Base-by-base conservation (phyloP, 2,888 invertebrate species). In the Dioctria rufipes region DNA sequence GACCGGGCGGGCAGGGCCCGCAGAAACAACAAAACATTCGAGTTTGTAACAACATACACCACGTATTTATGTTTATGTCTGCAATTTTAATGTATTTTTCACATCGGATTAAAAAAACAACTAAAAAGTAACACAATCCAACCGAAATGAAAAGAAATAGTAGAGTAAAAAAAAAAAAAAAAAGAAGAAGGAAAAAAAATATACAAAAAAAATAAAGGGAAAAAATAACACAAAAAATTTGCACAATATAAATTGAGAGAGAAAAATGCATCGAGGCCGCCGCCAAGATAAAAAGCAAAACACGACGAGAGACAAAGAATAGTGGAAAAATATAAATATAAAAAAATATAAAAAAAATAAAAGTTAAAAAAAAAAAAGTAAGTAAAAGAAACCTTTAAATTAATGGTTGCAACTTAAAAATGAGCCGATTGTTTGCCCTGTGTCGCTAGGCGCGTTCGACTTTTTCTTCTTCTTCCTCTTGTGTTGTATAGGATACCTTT, bases 361-460 rank as follows among this genome's bases (percentile, higher is more conserved):
- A 75, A 60, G n/a, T 11, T 43, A 3, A 40, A 61, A 60, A 8
- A 67, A 39, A 69, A 67, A 79, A 67, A 67, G 46, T 49, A 49
- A 78, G 42, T n/a, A 54, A 51, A 65, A 65, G 43, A 80, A 69
- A 69, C 51, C 65, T 69, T 69, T 69, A 80, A 80, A 80, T 80
- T 80, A 80, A 80, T 77, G 77, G 77, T 77, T 77, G 77, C 77
- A 77, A 77, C 77, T 77, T 77, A 77, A 77, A 77, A 77, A 77
- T 77, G 77, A 63, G 73, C 69, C 71, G 80, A 80, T 80, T 80
- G 80, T 80, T 80, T 80, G 80, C 60, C 69, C 80, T 80, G 69
- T 69, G 80, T 80, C 60, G 67, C 69, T 69, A 43, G 46, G 69
- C 66, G 65, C 46, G 66, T 65, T 60, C 11, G 13, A 58, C 40